Conservation (phyloP, 64 coral and sea anemone species). For the Montipora efflorescens region DNA sequence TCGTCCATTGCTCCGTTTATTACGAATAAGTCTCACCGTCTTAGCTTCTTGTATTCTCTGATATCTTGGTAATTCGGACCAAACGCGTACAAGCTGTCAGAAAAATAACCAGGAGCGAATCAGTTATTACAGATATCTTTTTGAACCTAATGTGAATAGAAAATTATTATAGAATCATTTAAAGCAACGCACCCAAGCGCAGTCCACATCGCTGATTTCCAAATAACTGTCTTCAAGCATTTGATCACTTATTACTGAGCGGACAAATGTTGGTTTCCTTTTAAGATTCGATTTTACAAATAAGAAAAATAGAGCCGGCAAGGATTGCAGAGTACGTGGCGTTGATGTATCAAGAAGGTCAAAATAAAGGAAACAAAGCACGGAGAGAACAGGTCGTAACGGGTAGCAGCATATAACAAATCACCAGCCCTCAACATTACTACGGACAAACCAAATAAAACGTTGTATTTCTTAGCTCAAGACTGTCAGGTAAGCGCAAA, state of each 20-base stretch:
- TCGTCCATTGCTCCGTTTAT: neutral
- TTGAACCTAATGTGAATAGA: neutral
- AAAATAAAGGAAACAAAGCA: slow-evolving; percentile 51
- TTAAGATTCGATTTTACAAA: neutral
- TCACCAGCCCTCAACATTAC: slow-evolving; percentile 39
- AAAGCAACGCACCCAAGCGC: slow-evolving; percentile 66
- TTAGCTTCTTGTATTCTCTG: slow-evolving; percentile 48
- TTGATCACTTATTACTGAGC: neutral
- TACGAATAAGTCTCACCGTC: slow-evolving; percentile 38
- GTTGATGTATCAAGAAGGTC: slow-evolving; percentile 28
- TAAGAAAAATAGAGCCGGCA: neutral
- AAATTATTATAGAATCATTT: neutral
- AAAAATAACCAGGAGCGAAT: slow-evolving; percentile 5
- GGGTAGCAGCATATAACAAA: slow-evolving; percentile 36
- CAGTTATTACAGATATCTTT: neutral
- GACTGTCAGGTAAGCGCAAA: neutral
- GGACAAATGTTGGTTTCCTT: neutral
- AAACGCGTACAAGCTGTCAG: slow-evolving; percentile 70
- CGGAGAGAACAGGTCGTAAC: slow-evolving; percentile 45
- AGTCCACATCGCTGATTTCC: slow-evolving; percentile 40
- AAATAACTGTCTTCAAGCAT: neutral
- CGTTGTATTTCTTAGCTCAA: neutral
- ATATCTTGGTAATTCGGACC: slow-evolving; percentile 54
- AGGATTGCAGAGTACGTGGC: slow-evolving; percentile 68
- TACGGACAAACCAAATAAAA: neutral